phyloP scores from a whole-genome alignment of 1,140 invertebrate species.

The Drosophila tropicalis region DNA sequence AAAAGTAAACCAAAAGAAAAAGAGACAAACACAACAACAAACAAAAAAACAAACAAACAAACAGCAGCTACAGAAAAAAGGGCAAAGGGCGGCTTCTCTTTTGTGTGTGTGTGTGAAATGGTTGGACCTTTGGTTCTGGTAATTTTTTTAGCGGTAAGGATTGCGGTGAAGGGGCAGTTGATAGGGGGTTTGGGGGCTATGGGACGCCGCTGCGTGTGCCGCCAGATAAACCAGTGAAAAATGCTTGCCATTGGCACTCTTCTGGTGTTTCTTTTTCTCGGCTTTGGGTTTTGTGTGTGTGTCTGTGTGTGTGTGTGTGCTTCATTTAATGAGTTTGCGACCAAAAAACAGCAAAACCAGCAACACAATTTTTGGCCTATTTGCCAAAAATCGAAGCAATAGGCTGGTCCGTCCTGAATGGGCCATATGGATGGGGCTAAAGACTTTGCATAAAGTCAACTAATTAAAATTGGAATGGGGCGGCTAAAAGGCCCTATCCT shows the following conservation, averaged over 20 bases:
- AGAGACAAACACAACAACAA: slow-evolving; percentile 2
- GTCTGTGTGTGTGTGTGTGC: slow-evolving; percentile 24
- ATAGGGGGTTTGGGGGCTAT: background rate
- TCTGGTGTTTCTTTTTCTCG: slow-evolving; percentile 30
- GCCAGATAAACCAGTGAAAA: slow-evolving; percentile 54
- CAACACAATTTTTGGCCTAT: slow-evolving; percentile 43
- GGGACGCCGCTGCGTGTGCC: slow-evolving; percentile 9
- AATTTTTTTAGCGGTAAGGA: too few species aligned
- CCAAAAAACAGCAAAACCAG: slow-evolving; percentile 33
- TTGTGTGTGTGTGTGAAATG: background rate
- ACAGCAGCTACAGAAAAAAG: slow-evolving; percentile 20
- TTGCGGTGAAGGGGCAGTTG: background rate
- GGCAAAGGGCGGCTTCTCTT: slow-evolving; percentile 19
- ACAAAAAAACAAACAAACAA: slow-evolving; percentile 35
- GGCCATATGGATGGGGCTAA: slow-evolving; percentile 7
- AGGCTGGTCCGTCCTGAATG: background rate
- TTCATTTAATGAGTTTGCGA: slow-evolving; percentile 61
- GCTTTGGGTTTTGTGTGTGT: background rate
- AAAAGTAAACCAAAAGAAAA: slow-evolving; percentile 21
- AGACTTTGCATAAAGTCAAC: slow-evolving; percentile 51
- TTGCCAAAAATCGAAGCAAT: slow-evolving; percentile 44
- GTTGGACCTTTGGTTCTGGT: background rate
- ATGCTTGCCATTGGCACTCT: slow-evolving; percentile 40
- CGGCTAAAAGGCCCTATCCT: slow-evolving; percentile 1
- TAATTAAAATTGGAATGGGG: slow-evolving; percentile 41